Base-by-base conservation (phyloP, 1,140 invertebrate genomes). In the Drosophila kurseongensis region DNA sequence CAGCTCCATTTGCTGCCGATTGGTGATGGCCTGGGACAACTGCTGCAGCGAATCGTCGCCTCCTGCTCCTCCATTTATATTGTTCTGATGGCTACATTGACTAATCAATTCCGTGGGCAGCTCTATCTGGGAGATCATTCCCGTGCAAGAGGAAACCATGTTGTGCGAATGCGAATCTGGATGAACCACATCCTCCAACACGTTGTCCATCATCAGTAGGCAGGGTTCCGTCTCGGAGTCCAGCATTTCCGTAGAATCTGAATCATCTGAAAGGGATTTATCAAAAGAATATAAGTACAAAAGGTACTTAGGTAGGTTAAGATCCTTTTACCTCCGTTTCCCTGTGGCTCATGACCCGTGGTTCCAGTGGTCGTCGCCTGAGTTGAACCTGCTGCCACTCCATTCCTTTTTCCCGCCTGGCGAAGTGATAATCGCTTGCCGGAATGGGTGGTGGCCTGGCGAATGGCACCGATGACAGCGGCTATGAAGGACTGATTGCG, bases 161-260 rank as follows among this genome's bases (percentile, higher is more conserved):
- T 95, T 95, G 60, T 95, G 95, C 40, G 95, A 94, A 90, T 95
- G 94, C 12, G 94, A 94, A 63, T 95, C 95, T 2, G 93, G 94
- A 41, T 95, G 91, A 4, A 94, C 92, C 29, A 95, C 95, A 85
- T 95, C 95, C 89, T 95, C 95, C 36, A 95, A 62, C 7, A 95
- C 95, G 71, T 94, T 95, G 83, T 96, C 96, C 93, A 96, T 96
- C 94, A 96, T 96, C 18, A 86, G 66, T 23, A 96, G 92, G 77
- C 95, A 96, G 6, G 96, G 96, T 82, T 96, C 96, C 0, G 96
- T 96, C 93, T 96, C 96, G 4, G 95, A 96, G 91, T 96, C 95
- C 10, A 96, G 93, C 81, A 96, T 93, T 75, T 96, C 95, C 3
- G 95, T 94, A 42, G 95, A 96, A 80, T 95, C 93, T 4, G 92